Conservation (phyloP, 2,888 invertebrate genomes). For the Neocrepidodera transversa region DNA sequence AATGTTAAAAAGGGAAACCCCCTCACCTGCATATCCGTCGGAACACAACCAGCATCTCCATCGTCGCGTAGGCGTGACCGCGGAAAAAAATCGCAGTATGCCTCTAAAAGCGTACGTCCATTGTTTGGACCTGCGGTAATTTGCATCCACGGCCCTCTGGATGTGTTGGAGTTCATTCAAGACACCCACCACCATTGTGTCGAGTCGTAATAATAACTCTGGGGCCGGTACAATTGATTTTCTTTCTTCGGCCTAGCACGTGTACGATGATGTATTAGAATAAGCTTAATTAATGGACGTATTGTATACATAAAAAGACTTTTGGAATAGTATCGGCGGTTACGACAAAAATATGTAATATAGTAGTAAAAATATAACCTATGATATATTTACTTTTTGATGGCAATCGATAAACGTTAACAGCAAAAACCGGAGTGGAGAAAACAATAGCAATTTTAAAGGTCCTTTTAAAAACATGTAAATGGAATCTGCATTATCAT, state of each 20-base stretch:
- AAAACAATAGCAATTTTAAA: no score
- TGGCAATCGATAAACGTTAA: no score
- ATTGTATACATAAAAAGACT: conserved; percentile 50
- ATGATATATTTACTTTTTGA: no score
- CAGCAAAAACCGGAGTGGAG: no score
- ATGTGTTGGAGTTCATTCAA: conserved; percentile 57
- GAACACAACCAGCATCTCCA: neutral
- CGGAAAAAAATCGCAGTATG: conserved; percentile 44
- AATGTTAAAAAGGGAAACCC: no score
- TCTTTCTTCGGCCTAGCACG: conserved; percentile 53
- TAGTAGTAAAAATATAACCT: no score
- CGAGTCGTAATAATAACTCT: conserved; percentile 53
- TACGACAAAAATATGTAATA: no score
- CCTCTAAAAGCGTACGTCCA: conserved; percentile 44
- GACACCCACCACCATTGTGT: conserved; percentile 58
- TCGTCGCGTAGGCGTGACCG: conserved; percentile 22
- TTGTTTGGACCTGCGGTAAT: conserved; percentile 52
- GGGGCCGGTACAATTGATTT: conserved; percentile 56
- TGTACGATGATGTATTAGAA: conserved; percentile 60
- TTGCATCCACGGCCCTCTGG: conserved; percentile 54
- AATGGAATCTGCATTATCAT: no score
- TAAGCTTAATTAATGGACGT: conserved; percentile 58
- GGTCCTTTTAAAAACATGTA: no score
- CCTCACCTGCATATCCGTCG: no score
- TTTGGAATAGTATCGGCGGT: neutral